Evolutionary conservation across 2,113 vertebrate genomes (phyloP), one percentile per base, ranked within the genome.

Genomic region (Dicentrarchus labrax): DNA sequence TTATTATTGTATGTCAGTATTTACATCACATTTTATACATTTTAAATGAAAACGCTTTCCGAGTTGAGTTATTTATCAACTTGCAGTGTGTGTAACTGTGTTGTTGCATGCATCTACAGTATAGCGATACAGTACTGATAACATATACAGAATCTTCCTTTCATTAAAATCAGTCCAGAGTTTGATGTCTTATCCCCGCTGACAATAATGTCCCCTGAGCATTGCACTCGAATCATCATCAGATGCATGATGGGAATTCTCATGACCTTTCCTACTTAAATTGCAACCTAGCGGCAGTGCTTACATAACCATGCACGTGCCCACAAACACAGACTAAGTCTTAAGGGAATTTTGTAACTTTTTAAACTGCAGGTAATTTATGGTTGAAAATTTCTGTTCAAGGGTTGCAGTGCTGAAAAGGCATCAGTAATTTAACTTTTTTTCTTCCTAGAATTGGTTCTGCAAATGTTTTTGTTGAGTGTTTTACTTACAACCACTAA

Each of bases 211-310:
- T 16, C 50, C 45, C 36, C 17, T 0, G 4, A 61, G 59, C 36
- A 48, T 21, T 54, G 45, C 45, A 45, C 22, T 60, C 47, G 61
- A 0, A n/a, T 69, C 56, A 41, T 57, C 54, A 41, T n/a, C 60
- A 57, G 51, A 66, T 17, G 22, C 69, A 56, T 70, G n/a, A 41
- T 50, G 51, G 50, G 1, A 83, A 64, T 68, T 74, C 56, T 53
- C 17, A 5, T 16, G 41, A 71, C 53, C 70, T 64, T 83, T 81
- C 19, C 48, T 67, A 39, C 53, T 75, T 43, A 57, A 59, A 36
- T 50, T 76, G 62, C 62, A 82, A 39, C 54, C 59, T 61, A 61
- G 65, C 43, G 0, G 13, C 6, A 56, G 22, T 8, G 21, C 64
- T 83, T 81, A 70, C 21, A 77, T 74, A 76, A 22, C 48, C 16